phyloP scores from a whole-genome alignment of 2,113 vertebrate species.

The Talpa occidentalis region DNA sequence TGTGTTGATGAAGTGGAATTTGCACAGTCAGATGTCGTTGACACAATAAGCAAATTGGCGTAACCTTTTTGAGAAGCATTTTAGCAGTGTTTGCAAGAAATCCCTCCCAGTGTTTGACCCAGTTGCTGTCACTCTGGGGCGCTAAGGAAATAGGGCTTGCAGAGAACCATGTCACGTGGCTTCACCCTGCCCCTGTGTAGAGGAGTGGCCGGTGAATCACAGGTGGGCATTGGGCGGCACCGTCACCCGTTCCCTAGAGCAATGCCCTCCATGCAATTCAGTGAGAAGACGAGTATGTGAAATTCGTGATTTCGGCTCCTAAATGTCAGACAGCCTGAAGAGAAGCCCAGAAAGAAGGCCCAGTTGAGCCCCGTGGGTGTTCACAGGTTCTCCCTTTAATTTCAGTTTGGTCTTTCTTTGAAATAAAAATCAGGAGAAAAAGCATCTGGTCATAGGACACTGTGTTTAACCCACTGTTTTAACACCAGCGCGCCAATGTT shows the following conservation, averaged over 20 bases:
- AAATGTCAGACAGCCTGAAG: background rate
- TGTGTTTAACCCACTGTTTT: background rate
- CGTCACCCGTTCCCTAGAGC: background rate
- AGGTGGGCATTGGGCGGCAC: background rate
- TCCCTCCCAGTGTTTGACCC: slow-evolving; percentile 13
- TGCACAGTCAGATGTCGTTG: background rate
- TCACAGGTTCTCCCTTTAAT: background rate
- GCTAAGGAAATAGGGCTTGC: slow-evolving; percentile 1
- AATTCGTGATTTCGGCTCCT: background rate
- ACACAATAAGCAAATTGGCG: background rate
- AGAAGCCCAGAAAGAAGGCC: background rate
- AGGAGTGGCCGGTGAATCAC: background rate
- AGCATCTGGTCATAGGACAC: background rate
- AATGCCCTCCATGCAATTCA: background rate
- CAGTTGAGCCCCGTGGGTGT: background rate
- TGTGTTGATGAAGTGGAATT: slow-evolving; percentile 29
- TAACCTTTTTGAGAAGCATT: slow-evolving; percentile 33
- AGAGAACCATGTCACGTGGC: background rate
- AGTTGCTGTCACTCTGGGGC: slow-evolving; percentile 32
- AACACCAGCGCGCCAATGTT: background rate
- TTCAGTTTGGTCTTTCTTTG: background rate
- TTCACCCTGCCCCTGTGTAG: background rate
- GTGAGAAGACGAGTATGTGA: background rate
- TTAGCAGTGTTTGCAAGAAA: slow-evolving; percentile 52
- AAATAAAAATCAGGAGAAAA: slow-evolving; percentile 5